Conservation (phyloP, 2,797 vertebrate genomes). For the Coregonus suidteri region DNA sequence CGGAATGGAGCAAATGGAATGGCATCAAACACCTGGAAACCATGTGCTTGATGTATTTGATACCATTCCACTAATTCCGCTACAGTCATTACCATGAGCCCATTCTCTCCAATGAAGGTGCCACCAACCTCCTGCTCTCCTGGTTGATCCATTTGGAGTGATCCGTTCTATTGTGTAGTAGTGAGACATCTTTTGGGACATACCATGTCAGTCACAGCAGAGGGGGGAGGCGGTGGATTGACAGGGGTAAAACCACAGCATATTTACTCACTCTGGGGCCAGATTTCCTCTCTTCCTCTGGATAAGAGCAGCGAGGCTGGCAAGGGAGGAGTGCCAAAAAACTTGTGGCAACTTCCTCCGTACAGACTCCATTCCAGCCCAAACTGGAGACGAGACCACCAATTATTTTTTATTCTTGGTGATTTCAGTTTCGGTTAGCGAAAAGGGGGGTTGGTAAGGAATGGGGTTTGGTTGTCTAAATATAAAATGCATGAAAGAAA, state of each 20-base stretch:
- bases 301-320: constrained; percentile 32
- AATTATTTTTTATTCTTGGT: constrained; percentile 73
- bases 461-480: constrained; percentile 51
- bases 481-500: constrained; percentile 58
- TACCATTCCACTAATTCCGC: no score
- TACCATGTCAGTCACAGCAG: constrained; percentile 20
- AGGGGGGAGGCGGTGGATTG: constrained; percentile 38
- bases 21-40: no score
- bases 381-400: constrained; percentile 61
- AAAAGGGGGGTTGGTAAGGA: constrained; percentile 36
- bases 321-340: constrained; percentile 41
- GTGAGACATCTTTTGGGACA: constrained; percentile 31
- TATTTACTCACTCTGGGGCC: constrained; percentile 36
- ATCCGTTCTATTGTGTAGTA: constrained; percentile 16
- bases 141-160: neutral
- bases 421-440: constrained; percentile 60
- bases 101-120: no score
- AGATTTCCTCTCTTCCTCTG: constrained; percentile 49
- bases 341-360: constrained; percentile 46
- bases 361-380: constrained; percentile 57
- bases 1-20: no score
- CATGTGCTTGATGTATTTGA: no score
- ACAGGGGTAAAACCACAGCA: constrained; percentile 51
- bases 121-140: constrained; percentile 27
- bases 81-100: no score